Conservation (phyloP, 2,888 invertebrate species). For the Dysmachus trigonus region DNA sequence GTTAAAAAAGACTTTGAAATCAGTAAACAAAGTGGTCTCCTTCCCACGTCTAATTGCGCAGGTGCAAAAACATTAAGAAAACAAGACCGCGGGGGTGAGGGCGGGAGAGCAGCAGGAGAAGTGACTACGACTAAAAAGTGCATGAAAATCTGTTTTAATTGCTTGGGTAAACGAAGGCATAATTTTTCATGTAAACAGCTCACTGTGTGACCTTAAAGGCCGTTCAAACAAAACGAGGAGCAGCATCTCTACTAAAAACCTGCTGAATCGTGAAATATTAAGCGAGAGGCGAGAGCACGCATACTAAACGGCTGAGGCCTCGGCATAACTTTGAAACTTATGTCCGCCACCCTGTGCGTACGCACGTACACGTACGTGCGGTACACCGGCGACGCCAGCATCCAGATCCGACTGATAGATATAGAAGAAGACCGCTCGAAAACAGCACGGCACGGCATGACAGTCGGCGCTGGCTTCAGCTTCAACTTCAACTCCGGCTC, state of each 20-base stretch:
- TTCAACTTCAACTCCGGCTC: no score
- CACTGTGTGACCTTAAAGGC: slow-evolving; percentile 41
- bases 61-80: slow-evolving; percentile 31
- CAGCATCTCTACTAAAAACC: not conserved
- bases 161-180: slow-evolving; percentile 15
- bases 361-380: slow-evolving; percentile 26
- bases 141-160: slow-evolving; percentile 29
- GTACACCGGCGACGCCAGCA: not conserved
- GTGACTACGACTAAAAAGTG: not conserved
- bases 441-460: no score
- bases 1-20: not conserved
- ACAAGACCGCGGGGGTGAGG: not conserved
- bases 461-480: no score
- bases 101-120: no score
- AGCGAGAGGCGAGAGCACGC: slow-evolving; percentile 12
- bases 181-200: slow-evolving; percentile 32
- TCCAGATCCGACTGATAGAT: slow-evolving; percentile 27
- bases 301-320: not conserved
- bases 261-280: slow-evolving; percentile 40
- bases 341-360: slow-evolving; percentile 19
- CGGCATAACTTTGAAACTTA: not conserved
- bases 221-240: slow-evolving; percentile 30
- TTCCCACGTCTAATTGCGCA: slow-evolving; percentile 3
- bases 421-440: not conserved
- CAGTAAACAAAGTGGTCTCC: not conserved